Evolutionary conservation across 2,113 vertebrate genomes (phyloP).

Genomic region (Rhea pennata): DNA sequence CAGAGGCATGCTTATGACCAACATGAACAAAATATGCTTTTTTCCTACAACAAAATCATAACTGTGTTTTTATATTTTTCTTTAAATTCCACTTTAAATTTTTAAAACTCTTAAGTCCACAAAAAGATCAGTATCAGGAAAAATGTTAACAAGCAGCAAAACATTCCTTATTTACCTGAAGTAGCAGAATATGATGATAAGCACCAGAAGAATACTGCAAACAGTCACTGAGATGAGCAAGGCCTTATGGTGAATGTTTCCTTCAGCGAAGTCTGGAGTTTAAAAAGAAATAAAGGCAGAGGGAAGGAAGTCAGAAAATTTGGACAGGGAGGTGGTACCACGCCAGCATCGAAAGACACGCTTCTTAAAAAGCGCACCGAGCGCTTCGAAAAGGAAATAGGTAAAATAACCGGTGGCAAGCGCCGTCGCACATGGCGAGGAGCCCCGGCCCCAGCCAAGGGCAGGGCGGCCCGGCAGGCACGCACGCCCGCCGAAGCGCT

Average conservation of each 20-base stretch:
- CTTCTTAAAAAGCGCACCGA: neutral
- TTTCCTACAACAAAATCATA: neutral
- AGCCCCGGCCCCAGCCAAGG: no score
- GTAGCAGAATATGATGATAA: constrained; percentile 92
- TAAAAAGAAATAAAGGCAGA: neutral
- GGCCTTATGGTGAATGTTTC: constrained; percentile 89
- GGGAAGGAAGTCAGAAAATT: neutral
- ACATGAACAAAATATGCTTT: neutral
- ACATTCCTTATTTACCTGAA: constrained; percentile 83
- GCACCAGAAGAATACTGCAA: constrained; percentile 88
- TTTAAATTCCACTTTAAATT: neutral
- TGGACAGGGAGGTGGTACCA: neutral
- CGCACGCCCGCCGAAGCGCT: no score
- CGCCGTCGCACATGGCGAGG: fast-evolving
- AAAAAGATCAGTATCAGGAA: neutral
- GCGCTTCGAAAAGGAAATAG: neutral
- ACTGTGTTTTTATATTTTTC: neutral
- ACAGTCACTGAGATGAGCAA: constrained; percentile 89
- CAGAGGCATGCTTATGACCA: neutral
- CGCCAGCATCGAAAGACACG: neutral
- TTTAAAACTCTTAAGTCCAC: neutral
- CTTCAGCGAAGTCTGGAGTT: constrained; percentile 86
- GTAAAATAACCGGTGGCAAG: neutral
- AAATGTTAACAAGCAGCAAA: neutral
- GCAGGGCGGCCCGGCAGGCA: no score